These are phyloP conservation scores for Alectoris magna DNA, from an alignment of 2,797 vertebrate genomes.

Conservation along the genomic window DNA sequence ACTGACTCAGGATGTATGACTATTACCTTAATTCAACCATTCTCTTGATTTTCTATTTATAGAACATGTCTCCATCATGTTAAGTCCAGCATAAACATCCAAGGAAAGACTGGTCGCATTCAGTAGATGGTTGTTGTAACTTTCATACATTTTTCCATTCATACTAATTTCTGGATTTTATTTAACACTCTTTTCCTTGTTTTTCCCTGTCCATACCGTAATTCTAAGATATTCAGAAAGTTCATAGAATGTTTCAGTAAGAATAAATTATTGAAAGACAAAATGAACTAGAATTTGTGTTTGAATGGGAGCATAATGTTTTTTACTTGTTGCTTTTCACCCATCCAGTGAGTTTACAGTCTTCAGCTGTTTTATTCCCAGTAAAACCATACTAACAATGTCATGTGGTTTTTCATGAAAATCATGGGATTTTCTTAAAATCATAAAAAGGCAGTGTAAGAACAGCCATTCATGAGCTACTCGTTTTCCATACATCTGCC, in stretches of 20 bases:
- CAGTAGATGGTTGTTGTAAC: background rate
- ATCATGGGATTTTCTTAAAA: background rate
- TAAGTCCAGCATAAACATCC: background rate
- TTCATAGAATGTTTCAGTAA: background rate
- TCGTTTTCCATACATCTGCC: background rate
- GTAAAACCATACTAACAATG: background rate
- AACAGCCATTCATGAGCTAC: background rate
- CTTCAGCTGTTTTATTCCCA: background rate
- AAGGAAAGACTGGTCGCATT: background rate
- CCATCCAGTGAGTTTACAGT: background rate
- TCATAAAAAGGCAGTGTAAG: background rate
- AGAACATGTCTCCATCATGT: background rate
- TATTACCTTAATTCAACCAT: background rate
- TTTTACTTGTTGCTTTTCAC: background rate
- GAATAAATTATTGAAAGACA: background rate
- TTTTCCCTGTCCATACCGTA: background rate
- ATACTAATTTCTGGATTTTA: background rate
- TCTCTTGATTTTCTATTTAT: background rate
- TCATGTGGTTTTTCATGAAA: rapidly evolving
- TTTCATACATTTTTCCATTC: background rate
- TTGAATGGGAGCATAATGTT: background rate
- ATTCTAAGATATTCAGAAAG: background rate
- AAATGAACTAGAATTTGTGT: background rate
- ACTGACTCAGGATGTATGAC: background rate
- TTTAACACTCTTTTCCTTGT: background rate